A percentile compares a stretch with the other conserved stretches of the same genome.
Evolutionary conservation across 2,888 invertebrate species (phyloP).

Genomic region (Dicyrtoma fusca): DNA sequence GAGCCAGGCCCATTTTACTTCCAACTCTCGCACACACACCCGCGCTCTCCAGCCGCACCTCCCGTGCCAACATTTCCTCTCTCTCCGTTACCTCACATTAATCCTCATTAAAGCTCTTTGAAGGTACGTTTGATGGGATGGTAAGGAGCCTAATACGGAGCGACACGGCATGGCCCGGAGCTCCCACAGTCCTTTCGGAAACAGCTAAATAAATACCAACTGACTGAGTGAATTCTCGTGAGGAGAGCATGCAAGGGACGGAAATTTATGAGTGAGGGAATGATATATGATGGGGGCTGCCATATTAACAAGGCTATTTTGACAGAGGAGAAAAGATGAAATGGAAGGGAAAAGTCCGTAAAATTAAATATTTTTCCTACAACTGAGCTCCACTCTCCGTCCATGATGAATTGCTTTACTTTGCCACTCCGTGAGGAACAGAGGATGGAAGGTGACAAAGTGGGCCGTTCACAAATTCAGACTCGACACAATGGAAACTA

Average conservation of each 20-base stretch:
- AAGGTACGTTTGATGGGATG: neutral
- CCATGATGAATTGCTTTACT: conserved; percentile 26
- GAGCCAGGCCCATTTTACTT: no score
- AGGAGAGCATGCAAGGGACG: neutral
- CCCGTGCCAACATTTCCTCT: neutral
- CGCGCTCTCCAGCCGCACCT: neutral
- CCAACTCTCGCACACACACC: neutral
- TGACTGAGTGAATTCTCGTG: no score
- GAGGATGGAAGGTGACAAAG: conserved; percentile 33
- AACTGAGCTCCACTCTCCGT: conserved; percentile 1
- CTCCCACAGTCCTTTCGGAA: no score
- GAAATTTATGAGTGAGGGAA: conserved; percentile 21
- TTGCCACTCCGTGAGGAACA: conserved; percentile 19
- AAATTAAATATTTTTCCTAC: conserved; percentile 33
- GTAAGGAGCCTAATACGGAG: no score
- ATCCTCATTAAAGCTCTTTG: neutral
- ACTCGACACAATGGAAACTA: neutral
- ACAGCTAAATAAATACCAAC: no score
- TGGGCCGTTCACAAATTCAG: conserved; percentile 21
- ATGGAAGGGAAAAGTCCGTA: conserved; percentile 27
- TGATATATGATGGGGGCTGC: conserved; percentile 5
- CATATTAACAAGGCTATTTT: conserved; percentile 18
- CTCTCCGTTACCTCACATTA: neutral
- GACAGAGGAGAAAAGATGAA: conserved; percentile 15
- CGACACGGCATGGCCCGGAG: no score